Base-by-base conservation (phyloP, 35 echinoderm and acorn worm species). In the Ophiothrix spiculata region DNA sequence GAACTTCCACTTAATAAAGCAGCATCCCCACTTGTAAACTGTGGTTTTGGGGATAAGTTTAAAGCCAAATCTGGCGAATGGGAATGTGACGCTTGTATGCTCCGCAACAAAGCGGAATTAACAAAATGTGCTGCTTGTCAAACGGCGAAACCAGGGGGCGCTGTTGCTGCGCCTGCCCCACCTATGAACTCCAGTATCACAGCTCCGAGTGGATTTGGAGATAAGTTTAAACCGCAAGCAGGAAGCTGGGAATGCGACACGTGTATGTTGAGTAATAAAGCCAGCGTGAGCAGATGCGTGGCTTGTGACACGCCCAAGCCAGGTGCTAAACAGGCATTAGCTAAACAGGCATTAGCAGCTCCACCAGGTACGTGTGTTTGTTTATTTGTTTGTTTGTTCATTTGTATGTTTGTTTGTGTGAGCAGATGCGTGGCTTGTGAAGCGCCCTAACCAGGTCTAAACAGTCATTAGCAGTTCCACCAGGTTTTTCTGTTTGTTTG, bases 331-430 rank as follows among this genome's bases (percentile, higher is more conserved):
- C 85, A 86, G 2, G 0, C 82, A 1, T 86, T 98, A 33, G 29
- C 16, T 69, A n/a, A n/a, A n/a, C n/a, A n/a, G n/a, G n/a, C n/a
- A n/a, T n/a, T n/a, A n/a, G 84, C 69, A 46, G 85, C 91, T 39
- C 91, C 91, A 49, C 91, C 95, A 17, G 91, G 94, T 97, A 85
- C 87, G 84, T 77, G n/a, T n/a, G n/a, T n/a, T n/a, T n/a, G n/a
- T n/a, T n/a, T n/a, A n/a, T n/a, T n/a, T n/a, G n/a, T n/a, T n/a
- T n/a, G n/a, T n/a, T n/a, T n/a, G n/a, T n/a, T n/a, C n/a, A n/a
- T n/a, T n/a, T n/a, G n/a, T n/a, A n/a, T n/a, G n/a, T n/a, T n/a
- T n/a, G n/a, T n/a, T n/a, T n/a, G n/a, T n/a, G n/a, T n/a, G n/a
- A n/a, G n/a, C n/a, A n/a, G n/a, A n/a, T n/a, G n/a, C n/a, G n/a